phyloP scores from a whole-genome alignment of 2,797 vertebrate genomes.

The Streptopelia turtur region DNA sequence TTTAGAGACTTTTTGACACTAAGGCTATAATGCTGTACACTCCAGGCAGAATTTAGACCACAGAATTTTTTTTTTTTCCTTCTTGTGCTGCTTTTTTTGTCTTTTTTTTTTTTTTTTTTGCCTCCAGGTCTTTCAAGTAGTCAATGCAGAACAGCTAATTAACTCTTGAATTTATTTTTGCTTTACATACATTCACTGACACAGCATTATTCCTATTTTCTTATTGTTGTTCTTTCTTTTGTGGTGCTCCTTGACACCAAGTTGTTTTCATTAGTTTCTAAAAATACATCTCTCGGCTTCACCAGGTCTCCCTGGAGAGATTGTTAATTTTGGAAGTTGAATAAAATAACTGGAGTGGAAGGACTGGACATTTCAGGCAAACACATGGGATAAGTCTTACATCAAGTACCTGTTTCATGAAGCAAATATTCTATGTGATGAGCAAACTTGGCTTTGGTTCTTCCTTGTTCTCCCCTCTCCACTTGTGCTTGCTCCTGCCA shows the following conservation, averaged over 20 bases:
- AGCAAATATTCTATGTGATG: neutral
- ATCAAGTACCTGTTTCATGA: neutral
- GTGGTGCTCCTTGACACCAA: neutral
- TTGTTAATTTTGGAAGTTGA: neutral
- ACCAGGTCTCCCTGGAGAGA: neutral
- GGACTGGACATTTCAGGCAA: neutral
- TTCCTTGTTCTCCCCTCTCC: fast-evolving
- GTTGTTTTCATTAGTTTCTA: neutral
- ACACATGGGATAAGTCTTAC: fast-evolving
- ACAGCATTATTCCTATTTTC: neutral
- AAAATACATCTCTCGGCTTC: neutral
- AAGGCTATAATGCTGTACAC: neutral
- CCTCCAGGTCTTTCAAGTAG: neutral
- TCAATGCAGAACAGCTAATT: neutral
- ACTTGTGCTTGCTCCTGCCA: fast-evolving
- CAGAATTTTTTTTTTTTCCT: neutral
- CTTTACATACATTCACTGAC: too few relatives aligned
- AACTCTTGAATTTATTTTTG: neutral
- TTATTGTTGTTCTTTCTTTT: neutral
- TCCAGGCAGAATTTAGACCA: neutral
- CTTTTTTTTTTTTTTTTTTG: fast-evolving
- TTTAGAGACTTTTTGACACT: neutral
- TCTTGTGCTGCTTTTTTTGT: neutral
- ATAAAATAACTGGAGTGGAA: neutral
- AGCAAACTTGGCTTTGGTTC: neutral